Evolutionary conservation across 2,113 vertebrate genomes (phyloP), one percentile per base, ranked within the genome.

Genomic region (Pycnonotus jocosus): DNA sequence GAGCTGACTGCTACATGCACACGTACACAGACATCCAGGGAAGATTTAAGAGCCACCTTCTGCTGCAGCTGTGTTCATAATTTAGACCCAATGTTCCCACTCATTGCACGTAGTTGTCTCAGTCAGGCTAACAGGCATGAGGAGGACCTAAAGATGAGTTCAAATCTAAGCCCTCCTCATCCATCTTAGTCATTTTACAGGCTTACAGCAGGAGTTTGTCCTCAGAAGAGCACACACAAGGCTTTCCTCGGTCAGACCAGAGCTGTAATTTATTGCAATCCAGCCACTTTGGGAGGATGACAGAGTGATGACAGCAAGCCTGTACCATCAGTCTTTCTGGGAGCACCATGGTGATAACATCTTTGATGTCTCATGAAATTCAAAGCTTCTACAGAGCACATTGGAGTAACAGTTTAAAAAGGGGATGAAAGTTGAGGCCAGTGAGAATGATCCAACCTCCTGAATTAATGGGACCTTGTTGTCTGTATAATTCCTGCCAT

Each of bases 261-360:
- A 61, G 70, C 73, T 72, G 80, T 79, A 74, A 89, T 76, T 89
- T 90, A 90, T 54, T 60, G 77, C 73, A 76, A 45, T 71, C 69
- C 72, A 89, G 65, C 53, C 86, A 87, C 84, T 95, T 89, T 54
- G 45, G 62, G 57, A 70, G 66, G 50, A 81, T 77, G 91, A 90
- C 91, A 95, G 80, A 11, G 86, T 89, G 93, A 87, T 94, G 95
- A 97, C 94, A 95, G 93, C 86, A 65, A 76, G 78, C 37, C 77
- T 72, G 65, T 16, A 42, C 81, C 91, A 96, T 87, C 94, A 61
- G 50, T 96, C 81, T 92, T 94, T 50, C 84, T 72, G 70, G 92
- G 88, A 91, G 81, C 77, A 87, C 87, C 81, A 47, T 77, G 94
- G 82, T 89, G 91, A 90, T 82, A 89, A 80, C 38, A 88, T 80